Conservation (phyloP, 2,113 vertebrate genomes). For the Saimiri boliviensis region DNA sequence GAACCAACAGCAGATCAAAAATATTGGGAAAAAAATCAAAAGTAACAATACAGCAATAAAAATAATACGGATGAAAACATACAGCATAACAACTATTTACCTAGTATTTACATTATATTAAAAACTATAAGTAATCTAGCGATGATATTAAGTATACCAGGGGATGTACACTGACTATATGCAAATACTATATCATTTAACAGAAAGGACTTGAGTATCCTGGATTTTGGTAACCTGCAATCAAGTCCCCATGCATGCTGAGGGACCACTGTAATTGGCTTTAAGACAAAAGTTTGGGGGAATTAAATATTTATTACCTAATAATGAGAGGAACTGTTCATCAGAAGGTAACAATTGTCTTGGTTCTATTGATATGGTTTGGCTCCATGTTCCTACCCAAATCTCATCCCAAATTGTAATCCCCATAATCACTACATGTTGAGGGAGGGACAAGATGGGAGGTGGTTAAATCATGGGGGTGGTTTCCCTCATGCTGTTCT, state of each 20-base stretch:
- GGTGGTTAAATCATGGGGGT: too few relatives aligned
- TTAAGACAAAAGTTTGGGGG: neutral
- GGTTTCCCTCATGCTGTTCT: too few relatives aligned
- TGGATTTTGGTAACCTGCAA: neutral
- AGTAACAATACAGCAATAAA: neutral
- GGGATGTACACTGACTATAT: neutral
- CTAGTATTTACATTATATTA: neutral
- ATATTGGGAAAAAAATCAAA: neutral
- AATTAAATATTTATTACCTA: neutral
- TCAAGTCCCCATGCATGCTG: neutral
- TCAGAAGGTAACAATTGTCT: neutral
- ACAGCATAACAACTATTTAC: neutral
- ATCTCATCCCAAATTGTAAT: too few relatives aligned
- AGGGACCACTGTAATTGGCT: neutral
- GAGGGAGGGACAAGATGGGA: too few relatives aligned
- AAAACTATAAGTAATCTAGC: neutral
- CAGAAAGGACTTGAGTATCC: neutral
- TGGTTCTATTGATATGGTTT: neutral
- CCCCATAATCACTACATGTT: too few relatives aligned
- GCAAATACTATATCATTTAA: neutral
- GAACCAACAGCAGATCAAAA: neutral
- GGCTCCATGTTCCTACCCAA: too few relatives aligned
- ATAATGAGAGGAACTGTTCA: neutral
- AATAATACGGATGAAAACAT: neutral
- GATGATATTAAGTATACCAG: neutral